Conservation (phyloP, 1,140 invertebrate genomes). For the Pogonomyrmex californicus region DNA sequence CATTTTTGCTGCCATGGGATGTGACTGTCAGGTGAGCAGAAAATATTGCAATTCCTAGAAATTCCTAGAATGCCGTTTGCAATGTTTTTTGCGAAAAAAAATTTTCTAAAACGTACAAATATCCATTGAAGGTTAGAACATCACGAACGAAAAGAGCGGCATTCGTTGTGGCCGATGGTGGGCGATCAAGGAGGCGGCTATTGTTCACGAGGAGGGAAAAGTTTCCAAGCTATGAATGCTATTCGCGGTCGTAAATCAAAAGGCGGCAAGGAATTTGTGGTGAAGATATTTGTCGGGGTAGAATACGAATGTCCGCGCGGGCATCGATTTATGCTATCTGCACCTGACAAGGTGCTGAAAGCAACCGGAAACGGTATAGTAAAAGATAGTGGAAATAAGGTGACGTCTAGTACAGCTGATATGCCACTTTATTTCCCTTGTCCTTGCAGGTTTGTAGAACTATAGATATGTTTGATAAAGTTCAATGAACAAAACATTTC, state of each 20-base stretch:
- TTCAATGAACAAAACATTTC: conserved; percentile 32
- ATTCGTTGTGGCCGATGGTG: conserved; percentile 83
- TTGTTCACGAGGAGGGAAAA: conserved; percentile 79
- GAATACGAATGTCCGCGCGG: conserved; percentile 99
- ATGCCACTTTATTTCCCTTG: conserved; percentile 97
- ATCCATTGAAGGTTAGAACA: conserved; percentile 81
- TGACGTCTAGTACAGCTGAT: conserved; percentile 91
- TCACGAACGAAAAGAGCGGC: conserved; percentile 82
- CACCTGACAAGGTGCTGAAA: conserved; percentile 94
- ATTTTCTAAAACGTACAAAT: conserved; percentile 5
- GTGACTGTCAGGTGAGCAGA: conserved; percentile 91
- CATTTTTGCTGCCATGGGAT: conserved; percentile 98
- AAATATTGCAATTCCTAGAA: not conserved
- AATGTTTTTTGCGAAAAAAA: conserved; percentile 13
- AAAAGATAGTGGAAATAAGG: conserved; percentile 94
- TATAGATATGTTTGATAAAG: conserved; percentile 23
- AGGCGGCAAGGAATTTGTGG: conserved; percentile 89
- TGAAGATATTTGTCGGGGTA: conserved; percentile 98
- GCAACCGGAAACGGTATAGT: conserved; percentile 92
- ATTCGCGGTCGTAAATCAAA: conserved; percentile 86
- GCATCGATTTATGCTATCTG: conserved; percentile 97
- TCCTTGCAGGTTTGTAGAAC: conserved; percentile 91
- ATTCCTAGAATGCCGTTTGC: not conserved
- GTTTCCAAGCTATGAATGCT: conserved; percentile 82
- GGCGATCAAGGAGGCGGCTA: conserved; percentile 81